phyloP scores from a whole-genome alignment of 2,888 invertebrate species.

The Morpho deidamia region DNA sequence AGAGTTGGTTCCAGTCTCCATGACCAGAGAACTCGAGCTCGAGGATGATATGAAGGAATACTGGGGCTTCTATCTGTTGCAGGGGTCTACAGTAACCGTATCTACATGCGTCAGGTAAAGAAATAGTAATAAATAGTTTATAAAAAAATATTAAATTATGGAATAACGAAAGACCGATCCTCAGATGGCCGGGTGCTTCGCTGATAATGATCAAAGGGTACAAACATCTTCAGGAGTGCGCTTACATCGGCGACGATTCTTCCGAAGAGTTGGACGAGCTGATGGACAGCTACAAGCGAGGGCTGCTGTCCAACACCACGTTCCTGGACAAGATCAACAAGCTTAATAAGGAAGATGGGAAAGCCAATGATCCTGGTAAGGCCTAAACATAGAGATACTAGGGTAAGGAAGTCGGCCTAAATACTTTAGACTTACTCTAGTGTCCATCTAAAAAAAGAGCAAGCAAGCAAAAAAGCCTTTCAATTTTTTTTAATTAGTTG shows the following conservation, averaged over 20 bases:
- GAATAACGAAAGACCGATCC: not conserved
- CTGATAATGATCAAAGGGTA: conserved; percentile 87
- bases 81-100: conserved; percentile 85
- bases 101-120: conserved; percentile 88
- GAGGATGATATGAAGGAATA: conserved; percentile 90
- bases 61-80: conserved; percentile 88
- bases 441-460: too few relatives aligned
- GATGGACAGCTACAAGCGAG: conserved; percentile 62
- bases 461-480: too few relatives aligned
- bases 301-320: conserved; percentile 48
- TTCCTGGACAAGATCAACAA: conserved; percentile 49
- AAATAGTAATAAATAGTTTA: too few relatives aligned
- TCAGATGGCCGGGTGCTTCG: conserved; percentile 87
- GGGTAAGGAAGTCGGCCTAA: too few relatives aligned
- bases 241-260: conserved; percentile 89
- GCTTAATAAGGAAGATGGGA: conserved; percentile 64
- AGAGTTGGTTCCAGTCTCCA: conserved; percentile 80
- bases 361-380: conserved; percentile 78
- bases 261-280: conserved; percentile 86
- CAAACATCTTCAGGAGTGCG: conserved; percentile 86
- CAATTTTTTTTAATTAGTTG: too few relatives aligned
- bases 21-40: conserved; percentile 83
- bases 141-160: too few relatives aligned
- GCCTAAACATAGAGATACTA: too few relatives aligned
- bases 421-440: too few relatives aligned